These are phyloP conservation scores for Tangara arthus DNA, from an alignment of 2,797 vertebrate species.

Conservation along the genomic window DNA sequence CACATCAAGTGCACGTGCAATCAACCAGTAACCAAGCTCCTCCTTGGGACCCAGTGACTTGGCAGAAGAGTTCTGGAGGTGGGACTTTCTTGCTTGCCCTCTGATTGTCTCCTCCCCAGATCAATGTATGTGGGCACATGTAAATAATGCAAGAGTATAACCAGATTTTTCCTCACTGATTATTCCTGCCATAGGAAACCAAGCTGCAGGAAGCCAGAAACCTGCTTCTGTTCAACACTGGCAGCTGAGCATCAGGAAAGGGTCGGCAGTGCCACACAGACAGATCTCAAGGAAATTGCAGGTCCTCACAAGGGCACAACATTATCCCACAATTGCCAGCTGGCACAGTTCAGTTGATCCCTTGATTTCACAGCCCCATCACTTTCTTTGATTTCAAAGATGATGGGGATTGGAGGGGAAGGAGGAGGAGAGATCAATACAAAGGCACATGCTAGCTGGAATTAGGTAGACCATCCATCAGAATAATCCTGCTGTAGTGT, in stretches of 20 bases:
- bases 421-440: background rate
- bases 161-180: background rate
- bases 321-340: background rate
- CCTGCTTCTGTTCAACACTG: background rate
- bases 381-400: background rate
- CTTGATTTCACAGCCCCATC: background rate
- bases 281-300: background rate
- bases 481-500: background rate
- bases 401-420: background rate
- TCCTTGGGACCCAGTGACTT: background rate
- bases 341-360: background rate
- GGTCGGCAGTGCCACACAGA: background rate
- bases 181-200: background rate
- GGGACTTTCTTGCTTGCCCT: background rate
- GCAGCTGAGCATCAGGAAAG: background rate
- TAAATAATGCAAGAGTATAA: background rate
- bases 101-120: background rate
- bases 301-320: background rate
- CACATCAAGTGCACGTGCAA: background rate
- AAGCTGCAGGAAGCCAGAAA: background rate
- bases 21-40: background rate
- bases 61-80: background rate
- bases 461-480: slow-evolving; percentile 14
- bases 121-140: background rate
- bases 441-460: background rate